A percentile compares a stretch with the other conserved stretches of the same genome.
phyloP scores from a whole-genome alignment of 2,888 invertebrate genomes.

The Caenorhabditis sp. region DNA sequence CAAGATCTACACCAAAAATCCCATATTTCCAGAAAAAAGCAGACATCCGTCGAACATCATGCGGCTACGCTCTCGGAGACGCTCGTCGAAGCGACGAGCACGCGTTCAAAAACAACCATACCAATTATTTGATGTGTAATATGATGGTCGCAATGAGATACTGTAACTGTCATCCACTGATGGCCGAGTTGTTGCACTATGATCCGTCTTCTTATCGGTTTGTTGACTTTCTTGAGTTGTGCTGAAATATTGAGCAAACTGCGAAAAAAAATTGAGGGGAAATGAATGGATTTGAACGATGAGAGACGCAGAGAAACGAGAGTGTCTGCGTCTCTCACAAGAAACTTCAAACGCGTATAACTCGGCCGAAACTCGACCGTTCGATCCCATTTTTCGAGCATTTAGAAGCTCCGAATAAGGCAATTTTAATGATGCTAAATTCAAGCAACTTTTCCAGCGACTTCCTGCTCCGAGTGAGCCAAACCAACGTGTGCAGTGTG shows the following conservation, averaged over 20 bases:
- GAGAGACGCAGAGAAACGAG: too few relatives aligned
- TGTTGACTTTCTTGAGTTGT: neutral
- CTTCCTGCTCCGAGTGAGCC: constrained; percentile 71
- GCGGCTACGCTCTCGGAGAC: constrained; percentile 71
- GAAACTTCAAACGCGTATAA: too few relatives aligned
- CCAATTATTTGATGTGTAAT: constrained; percentile 71
- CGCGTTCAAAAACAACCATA: constrained; percentile 65
- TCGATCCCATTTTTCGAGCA: neutral
- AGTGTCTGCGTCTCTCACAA: too few relatives aligned
- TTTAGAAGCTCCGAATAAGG: too few relatives aligned
- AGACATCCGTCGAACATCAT: constrained; percentile 71
- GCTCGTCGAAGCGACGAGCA: constrained; percentile 66
- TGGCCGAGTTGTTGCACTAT: constrained; percentile 69
- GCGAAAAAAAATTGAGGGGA: neutral
- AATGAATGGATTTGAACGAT: too few relatives aligned
- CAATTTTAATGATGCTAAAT: too few relatives aligned
- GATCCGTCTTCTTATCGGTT: constrained; percentile 62
- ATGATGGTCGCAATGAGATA: constrained; percentile 67
- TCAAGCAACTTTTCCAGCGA: constrained; percentile 54
- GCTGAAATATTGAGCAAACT: neutral
- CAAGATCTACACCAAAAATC: neutral
- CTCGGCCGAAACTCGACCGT: too few relatives aligned
- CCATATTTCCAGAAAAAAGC: constrained; percentile 66
- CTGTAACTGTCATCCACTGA: constrained; percentile 73
- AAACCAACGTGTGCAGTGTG: constrained; percentile 75